phyloP scores from a whole-genome alignment of 30 jellyfish, hydroid and myxozoan species.

The Morbakka virulenta region DNA sequence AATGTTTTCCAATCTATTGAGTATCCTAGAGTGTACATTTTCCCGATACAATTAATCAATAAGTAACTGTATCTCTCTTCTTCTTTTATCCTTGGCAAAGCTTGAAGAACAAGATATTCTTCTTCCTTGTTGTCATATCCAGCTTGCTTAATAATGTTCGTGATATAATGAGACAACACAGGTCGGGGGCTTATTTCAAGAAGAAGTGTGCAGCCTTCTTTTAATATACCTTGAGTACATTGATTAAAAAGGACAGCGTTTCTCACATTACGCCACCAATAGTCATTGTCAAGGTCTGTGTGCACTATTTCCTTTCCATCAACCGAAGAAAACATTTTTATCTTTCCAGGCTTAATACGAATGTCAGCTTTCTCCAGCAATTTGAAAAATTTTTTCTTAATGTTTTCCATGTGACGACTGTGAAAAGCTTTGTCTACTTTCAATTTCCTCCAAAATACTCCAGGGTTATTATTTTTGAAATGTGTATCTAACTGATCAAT shows the following conservation, averaged over 20 bases:
- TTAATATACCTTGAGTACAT: conserved; percentile 10
- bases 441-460: conserved; percentile 51
- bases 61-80: conserved; percentile 17
- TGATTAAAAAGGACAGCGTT: conserved; percentile 41
- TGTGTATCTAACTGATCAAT: conserved; percentile 23
- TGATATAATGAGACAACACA: conserved; percentile 45
- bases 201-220: conserved; percentile 23
- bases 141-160: conserved; percentile 40
- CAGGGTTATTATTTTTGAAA: conserved; percentile 4
- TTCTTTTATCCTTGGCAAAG: conserved; percentile 53
- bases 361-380: conserved; percentile 22
- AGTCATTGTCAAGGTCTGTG: conserved; percentile 12
- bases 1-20: conserved; percentile 13
- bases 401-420: conserved; percentile 66
- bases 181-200: conserved; percentile 68
- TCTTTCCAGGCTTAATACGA: conserved; percentile 10
- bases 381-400: conserved; percentile 19
- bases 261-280: conserved; percentile 65
- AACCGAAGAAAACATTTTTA: conserved; percentile 30
- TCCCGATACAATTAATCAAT: conserved; percentile 45
- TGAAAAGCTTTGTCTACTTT: conserved; percentile 58
- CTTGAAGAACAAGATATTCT: neutral
- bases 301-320: conserved; percentile 32
- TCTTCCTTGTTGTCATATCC: conserved; percentile 17
- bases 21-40: conserved; percentile 62